These are phyloP conservation scores for Aselliscus stoliczkanus DNA, from an alignment of 2,797 vertebrate genomes.

Conservation along the genomic window DNA sequence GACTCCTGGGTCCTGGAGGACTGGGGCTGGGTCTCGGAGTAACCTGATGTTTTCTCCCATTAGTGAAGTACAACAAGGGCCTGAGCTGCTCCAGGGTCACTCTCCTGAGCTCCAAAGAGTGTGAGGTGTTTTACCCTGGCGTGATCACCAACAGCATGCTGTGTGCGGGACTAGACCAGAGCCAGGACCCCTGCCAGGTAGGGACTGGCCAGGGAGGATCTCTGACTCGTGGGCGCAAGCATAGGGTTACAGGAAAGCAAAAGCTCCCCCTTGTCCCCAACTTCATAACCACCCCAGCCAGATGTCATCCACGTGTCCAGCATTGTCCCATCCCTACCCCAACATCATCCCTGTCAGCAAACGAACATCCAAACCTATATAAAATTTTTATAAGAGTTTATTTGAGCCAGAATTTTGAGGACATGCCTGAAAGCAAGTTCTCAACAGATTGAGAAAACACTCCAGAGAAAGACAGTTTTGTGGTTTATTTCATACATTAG, in stretches of 20 bases:
- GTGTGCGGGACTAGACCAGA: constrained; percentile 62
- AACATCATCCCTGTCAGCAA: not conserved
- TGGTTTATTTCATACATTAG: not conserved
- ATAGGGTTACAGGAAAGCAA: not conserved
- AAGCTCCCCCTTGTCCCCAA: not conserved
- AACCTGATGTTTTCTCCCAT: not conserved
- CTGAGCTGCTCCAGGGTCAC: constrained; percentile 59
- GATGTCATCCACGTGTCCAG: accelerated
- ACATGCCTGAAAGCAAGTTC: not conserved
- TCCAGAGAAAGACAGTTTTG: no score
- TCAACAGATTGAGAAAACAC: not conserved
- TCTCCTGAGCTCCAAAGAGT: constrained; percentile 46
- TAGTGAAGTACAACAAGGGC: constrained; percentile 70
- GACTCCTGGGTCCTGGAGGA: not conserved
- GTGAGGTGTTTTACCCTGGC: constrained; percentile 56
- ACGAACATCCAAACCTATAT: not conserved
- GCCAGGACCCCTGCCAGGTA: constrained; percentile 75
- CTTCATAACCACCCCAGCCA: not conserved
- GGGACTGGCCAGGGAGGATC: not conserved
- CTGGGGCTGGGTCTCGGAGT: not conserved
- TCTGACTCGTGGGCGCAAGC: not conserved
- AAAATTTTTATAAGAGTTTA: not conserved
- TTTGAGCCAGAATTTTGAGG: not conserved
- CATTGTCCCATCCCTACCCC: not conserved
- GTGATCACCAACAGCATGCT: constrained; percentile 70